Percentiles rank a stretch among this genome's conserved stretches.
phyloP scores from a whole-genome alignment of 2,888 invertebrate genomes.

The Fragum whitleyi region DNA sequence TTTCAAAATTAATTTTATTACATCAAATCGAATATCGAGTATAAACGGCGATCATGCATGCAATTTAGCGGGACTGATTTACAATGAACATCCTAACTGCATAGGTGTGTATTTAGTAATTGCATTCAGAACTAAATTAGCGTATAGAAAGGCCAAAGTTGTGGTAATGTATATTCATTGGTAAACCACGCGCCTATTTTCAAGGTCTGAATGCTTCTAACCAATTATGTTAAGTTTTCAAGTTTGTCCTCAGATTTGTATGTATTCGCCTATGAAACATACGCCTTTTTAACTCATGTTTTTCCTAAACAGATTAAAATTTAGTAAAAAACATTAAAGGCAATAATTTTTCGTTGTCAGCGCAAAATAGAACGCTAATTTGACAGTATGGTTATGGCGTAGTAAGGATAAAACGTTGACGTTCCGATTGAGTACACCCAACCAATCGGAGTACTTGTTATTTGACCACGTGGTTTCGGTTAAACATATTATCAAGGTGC shows the following conservation, averaged over 20 bases:
- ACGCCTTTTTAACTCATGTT: too few species aligned
- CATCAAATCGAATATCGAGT: too few species aligned
- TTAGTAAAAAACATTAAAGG: too few species aligned
- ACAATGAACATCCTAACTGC: constrained; percentile 6
- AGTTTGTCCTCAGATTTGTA: too few species aligned
- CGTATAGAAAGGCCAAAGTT: not conserved
- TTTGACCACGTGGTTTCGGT: not conserved
- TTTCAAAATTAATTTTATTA: too few species aligned
- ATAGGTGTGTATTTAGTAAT: constrained; percentile 17
- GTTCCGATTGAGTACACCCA: constrained; percentile 21
- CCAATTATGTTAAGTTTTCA: too few species aligned
- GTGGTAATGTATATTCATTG: not conserved
- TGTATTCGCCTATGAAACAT: too few species aligned
- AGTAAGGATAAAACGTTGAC: constrained; percentile 7
- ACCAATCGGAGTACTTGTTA: constrained; percentile 22
- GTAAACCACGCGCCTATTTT: not conserved
- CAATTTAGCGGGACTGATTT: too few species aligned
- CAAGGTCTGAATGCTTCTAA: constrained; percentile 1
- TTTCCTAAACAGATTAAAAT: too few species aligned
- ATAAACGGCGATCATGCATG: too few species aligned
- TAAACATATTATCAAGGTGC: constrained; percentile 23
- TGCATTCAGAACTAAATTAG: not conserved
- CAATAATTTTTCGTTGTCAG: too few species aligned
- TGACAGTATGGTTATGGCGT: not conserved
- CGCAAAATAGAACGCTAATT: not conserved